Percentiles rank a stretch among this genome's conserved stretches.
Conservation (phyloP, 1,140 invertebrate species). For the Hycleus cichorii region DNA sequence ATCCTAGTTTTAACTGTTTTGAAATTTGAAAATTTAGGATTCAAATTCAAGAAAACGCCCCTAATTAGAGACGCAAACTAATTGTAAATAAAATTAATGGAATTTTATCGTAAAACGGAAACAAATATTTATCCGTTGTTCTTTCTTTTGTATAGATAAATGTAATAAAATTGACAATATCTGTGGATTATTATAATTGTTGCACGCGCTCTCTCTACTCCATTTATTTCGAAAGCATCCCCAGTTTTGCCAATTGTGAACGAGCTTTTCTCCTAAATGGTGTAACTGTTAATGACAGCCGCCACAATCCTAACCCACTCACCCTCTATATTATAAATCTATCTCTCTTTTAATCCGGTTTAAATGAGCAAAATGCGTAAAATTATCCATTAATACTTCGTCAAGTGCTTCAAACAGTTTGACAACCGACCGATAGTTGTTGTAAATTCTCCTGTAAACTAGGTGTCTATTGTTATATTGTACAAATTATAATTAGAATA, state of each 20-base stretch:
- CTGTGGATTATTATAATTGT: conserved; percentile 10
- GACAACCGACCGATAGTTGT: neutral
- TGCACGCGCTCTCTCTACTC: neutral
- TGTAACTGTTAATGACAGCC: conserved; percentile 5
- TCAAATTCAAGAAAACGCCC: too few species aligned
- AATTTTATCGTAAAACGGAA: neutral
- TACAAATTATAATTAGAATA: too few species aligned
- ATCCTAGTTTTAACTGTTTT: too few species aligned
- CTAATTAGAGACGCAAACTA: neutral
- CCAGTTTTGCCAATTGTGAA: conserved; percentile 3
- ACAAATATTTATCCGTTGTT: neutral
- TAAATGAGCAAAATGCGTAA: conserved; percentile 9
- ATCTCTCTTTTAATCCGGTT: neutral
- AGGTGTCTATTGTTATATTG: too few species aligned
- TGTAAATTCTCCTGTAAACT: too few species aligned
- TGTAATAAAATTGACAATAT: conserved; percentile 19
- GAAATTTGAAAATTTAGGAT: neutral
- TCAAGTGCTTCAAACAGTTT: conserved; percentile 9
- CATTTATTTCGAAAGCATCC: conserved; percentile 9
- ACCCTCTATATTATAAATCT: too few species aligned
- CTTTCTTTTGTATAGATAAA: conserved; percentile 15
- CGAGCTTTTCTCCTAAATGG: too few species aligned
- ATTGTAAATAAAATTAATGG: neutral
- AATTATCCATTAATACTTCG: conserved; percentile 13
- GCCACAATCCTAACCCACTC: too few species aligned